phyloP scores from a whole-genome alignment of 2,888 invertebrate genomes.

The Phytoseiulus persimilis region DNA sequence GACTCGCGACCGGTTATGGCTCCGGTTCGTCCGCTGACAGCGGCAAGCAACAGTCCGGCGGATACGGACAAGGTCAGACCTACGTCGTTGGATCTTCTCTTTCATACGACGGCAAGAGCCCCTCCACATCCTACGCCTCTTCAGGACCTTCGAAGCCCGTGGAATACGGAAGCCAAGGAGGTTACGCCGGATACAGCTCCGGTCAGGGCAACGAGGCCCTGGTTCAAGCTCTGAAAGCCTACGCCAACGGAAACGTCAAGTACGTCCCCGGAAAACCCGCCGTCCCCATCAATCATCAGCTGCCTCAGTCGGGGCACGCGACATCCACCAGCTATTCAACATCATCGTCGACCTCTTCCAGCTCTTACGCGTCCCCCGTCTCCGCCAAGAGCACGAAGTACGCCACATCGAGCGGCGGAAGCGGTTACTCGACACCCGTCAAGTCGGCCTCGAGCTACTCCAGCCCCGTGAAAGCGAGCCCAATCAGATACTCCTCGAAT shows the following conservation, averaged over 20 bases:
- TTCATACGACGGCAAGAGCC: constrained; percentile 28
- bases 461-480: constrained; percentile 21
- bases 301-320: not conserved
- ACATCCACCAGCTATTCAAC: constrained; percentile 25
- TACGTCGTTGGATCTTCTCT: constrained; percentile 28
- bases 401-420: not conserved
- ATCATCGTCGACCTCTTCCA: constrained; percentile 22
- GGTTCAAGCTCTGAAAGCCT: constrained; percentile 9
- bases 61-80: constrained; percentile 30
- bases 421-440: not conserved
- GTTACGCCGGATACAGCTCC: constrained; percentile 6
- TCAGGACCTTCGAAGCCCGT: not conserved
- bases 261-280: constrained; percentile 31
- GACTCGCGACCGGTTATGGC: constrained; percentile 29
- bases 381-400: constrained; percentile 19
- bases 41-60: constrained; percentile 20
- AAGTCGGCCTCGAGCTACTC: not conserved
- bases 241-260: constrained; percentile 28
- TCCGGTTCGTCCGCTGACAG: not conserved
- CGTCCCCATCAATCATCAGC: constrained; percentile 19
- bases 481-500: constrained; percentile 29
- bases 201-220: constrained; percentile 16
- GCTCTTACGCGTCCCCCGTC: constrained; percentile 9
- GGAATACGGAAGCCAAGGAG: not conserved
- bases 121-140: not conserved